These are phyloP conservation scores for Spialia ferax DNA, from an alignment of 2,888 invertebrate genomes.

Conservation along the genomic window DNA sequence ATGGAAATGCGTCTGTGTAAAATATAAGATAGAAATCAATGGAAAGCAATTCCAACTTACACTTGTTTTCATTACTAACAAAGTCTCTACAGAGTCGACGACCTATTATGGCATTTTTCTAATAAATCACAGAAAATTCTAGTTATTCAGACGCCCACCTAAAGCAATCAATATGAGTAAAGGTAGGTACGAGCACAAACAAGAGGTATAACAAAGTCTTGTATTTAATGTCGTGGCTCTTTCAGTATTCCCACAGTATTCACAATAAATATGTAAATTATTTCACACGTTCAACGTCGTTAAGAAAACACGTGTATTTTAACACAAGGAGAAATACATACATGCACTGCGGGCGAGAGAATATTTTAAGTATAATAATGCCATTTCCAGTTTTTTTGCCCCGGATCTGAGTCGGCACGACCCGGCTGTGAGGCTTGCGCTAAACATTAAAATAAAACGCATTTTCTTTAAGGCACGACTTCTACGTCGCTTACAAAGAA, in stretches of 20 bases:
- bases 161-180: neutral
- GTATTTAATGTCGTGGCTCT: neutral
- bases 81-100: too few relatives aligned
- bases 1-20: too few relatives aligned
- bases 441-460: conserved; percentile 37
- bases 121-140: too few relatives aligned
- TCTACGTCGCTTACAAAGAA: conserved; percentile 35
- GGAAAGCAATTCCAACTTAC: too few relatives aligned
- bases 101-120: too few relatives aligned
- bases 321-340: conserved; percentile 24
- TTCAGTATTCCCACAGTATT: conserved; percentile 1
- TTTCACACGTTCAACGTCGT: conserved; percentile 28
- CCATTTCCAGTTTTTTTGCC: conserved; percentile 38
- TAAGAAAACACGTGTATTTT: conserved; percentile 32
- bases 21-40: too few relatives aligned
- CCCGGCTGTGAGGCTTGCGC: conserved; percentile 36
- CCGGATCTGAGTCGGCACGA: conserved; percentile 25
- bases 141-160: neutral
- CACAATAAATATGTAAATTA: conserved; percentile 10
- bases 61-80: too few relatives aligned
- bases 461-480: conserved; percentile 38
- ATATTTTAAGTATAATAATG: conserved; percentile 39
- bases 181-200: neutral
- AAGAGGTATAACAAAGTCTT: neutral
- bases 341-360: conserved; percentile 2